Base-by-base conservation (phyloP, 2,797 vertebrate genomes). In the Poliocrania exsul region DNA sequence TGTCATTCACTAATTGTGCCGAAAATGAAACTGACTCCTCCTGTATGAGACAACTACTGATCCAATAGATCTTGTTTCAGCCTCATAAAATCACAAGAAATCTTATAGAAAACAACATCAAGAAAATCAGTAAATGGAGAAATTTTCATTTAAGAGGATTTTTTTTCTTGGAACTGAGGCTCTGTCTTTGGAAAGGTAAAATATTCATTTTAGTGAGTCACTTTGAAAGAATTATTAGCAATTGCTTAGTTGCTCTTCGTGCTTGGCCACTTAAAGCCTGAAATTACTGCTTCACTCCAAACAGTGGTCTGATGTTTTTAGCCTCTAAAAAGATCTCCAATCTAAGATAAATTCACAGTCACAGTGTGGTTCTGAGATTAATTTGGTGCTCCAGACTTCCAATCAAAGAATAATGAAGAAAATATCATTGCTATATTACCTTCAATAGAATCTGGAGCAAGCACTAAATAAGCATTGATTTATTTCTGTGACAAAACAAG, bases 1-100 rank as follows among this genome's bases (percentile, higher is more conserved):
- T 92, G 56, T 35, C 35, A 56, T 87, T 89, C 51, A 67, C 16
- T 89, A 82, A 89, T 70, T 74, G 17, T 24, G 73, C 18, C 66
- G 33, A 62, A 90, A 91, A 77, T 70, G 9, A 69, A 62, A 50
- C 16, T 62, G 31, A 11, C 5, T 66, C 3, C 23, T 13, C 64
- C 44, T 64, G 7, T 51, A 26, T 16, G 24, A 80, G 13, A 53
- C 58, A 70, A 84, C 70, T 80, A 25, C 28, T 31, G 11, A 25
- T 44, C 10, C 21, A 49, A 26, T 16, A 69, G 17, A 73, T 18
- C 16, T 37, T 49, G 6, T 9, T 60, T 62, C 38, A 87, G 23
- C 8, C 16, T 38, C 23, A 69, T 6, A 86, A 75, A 88, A 77
- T 25, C 50, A 16, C 18, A 70, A 19, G 1, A 84, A 65, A n/a